These are phyloP conservation scores for Argynnis bischoffii DNA, from an alignment of 2,888 invertebrate genomes.

Conservation along the genomic window DNA sequence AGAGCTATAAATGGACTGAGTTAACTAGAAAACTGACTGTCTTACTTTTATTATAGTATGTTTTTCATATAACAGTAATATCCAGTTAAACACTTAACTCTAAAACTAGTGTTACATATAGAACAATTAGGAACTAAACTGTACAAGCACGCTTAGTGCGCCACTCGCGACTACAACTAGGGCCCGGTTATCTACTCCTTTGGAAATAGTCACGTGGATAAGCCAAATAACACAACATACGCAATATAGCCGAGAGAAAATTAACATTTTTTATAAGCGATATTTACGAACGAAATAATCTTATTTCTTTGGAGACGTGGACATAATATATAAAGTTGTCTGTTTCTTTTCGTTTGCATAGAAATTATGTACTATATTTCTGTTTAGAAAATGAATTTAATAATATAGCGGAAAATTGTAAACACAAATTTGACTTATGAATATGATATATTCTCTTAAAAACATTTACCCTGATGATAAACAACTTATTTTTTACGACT, in stretches of 20 bases:
- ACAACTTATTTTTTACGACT: too few relatives aligned
- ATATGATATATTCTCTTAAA: too few relatives aligned
- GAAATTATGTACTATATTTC: too few relatives aligned
- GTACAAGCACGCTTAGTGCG: slow-evolving; percentile 34
- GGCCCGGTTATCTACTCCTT: slow-evolving; percentile 23
- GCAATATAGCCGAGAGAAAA: background rate
- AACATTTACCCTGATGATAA: too few relatives aligned
- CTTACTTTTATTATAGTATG: background rate
- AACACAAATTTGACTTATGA: too few relatives aligned
- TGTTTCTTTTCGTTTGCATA: too few relatives aligned
- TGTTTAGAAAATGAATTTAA: too few relatives aligned
- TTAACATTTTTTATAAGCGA: background rate
- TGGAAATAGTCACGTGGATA: slow-evolving; percentile 28
- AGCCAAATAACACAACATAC: background rate
- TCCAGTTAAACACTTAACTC: slow-evolving; percentile 22
- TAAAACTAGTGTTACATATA: slow-evolving; percentile 26
- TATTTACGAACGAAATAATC: background rate
- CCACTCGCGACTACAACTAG: slow-evolving; percentile 34
- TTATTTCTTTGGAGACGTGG: too few relatives aligned
- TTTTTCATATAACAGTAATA: background rate
- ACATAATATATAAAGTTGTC: too few relatives aligned
- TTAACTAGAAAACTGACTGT: background rate
- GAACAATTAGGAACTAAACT: slow-evolving; percentile 36
- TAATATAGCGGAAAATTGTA: too few relatives aligned
- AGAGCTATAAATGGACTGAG: too few relatives aligned